Evolutionary conservation across 1,140 invertebrate species (phyloP), one percentile per base, ranked within the genome.

Genomic region (Bombus pascuorum): DNA sequence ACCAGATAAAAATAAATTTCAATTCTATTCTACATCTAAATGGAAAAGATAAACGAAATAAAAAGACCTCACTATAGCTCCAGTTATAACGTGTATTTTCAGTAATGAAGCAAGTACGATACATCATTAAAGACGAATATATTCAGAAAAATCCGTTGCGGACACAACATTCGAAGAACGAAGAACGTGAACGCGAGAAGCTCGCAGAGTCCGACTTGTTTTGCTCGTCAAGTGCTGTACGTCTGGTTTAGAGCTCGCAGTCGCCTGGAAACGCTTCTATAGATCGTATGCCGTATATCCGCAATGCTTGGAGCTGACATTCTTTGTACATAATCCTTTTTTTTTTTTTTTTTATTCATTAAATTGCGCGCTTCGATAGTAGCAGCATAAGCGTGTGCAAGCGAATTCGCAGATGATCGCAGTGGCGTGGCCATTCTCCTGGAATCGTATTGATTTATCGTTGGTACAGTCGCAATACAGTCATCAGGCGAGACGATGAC

Each of bases 381-480:
- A 74, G 76, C 72, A 71, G 80, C 84, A 78, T 13, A 86, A 86
- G 57, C 81, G 32, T 1, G 32, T 68, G 77, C n/a, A 77, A 37
- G 62, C 80, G 87, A 86, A 87, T 86, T 53, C 75, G 80, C 83
- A 71, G 75, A 76, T 47, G 44, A 81, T 68, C 74, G 68, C 34
- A 76, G 32, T 53, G 85, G 66, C 44, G 65, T 76, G 32, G 28
- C 0, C 75, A 32, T 32, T 86, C 66, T 72, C 70, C 84, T 47
- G 71, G 76, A 77, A 89, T 89, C 80, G 72, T 81, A 86, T 89
- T 81, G 87, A 89, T 89, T 89, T 81, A 89, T 66, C 18, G 65
- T 22, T 9, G 13, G 59, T 70, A 53, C 44, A 34, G 59, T 72
- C 57, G 87, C 66, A 44, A 79, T 81, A 83, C 70, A 81, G 76